Conservation (phyloP, 2,888 invertebrate species). For the Helicoverpa assulta region DNA sequence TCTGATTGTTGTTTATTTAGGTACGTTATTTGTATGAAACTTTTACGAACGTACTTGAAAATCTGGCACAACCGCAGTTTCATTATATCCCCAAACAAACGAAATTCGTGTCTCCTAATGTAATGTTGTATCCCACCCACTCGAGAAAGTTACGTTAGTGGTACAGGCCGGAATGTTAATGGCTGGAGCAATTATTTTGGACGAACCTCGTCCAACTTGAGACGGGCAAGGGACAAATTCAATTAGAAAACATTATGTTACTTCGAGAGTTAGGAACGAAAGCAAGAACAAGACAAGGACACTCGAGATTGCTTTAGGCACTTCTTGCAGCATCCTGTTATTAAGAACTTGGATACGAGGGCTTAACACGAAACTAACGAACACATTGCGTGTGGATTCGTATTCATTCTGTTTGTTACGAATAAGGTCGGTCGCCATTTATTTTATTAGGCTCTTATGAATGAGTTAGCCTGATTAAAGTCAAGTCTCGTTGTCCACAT, state of each 20-base stretch:
- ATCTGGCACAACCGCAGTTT: constrained; percentile 50
- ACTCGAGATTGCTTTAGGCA: constrained; percentile 50
- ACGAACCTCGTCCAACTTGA: constrained; percentile 69
- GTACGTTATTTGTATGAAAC: constrained; percentile 48
- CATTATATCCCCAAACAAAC: constrained; percentile 58
- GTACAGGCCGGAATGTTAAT: constrained; percentile 81
- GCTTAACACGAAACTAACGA: constrained; percentile 64
- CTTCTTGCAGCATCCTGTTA: constrained; percentile 43
- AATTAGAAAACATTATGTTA: constrained; percentile 65
- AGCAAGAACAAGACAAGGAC: constrained; percentile 58
- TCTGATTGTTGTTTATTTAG: constrained; percentile 52
- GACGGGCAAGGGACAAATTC: constrained; percentile 72
- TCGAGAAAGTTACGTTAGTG: constrained; percentile 77
- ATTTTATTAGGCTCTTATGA: constrained; percentile 73
- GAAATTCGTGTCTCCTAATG: constrained; percentile 71
- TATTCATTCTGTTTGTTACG: constrained; percentile 41
- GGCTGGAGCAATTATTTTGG: constrained; percentile 78
- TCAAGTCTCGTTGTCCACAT: constrained; percentile 75
- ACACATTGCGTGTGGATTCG: constrained; percentile 62
- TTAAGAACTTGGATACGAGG: constrained; percentile 43
- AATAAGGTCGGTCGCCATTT: constrained; percentile 61
- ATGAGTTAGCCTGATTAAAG: constrained; percentile 73
- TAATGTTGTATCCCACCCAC: constrained; percentile 72
- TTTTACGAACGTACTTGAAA: constrained; percentile 36
- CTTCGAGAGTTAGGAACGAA: constrained; percentile 41